Evolutionary conservation across 2,113 vertebrate species (phyloP), one percentile per base, ranked within the genome.

Genomic region (Porphyrio hochstetteri): DNA sequence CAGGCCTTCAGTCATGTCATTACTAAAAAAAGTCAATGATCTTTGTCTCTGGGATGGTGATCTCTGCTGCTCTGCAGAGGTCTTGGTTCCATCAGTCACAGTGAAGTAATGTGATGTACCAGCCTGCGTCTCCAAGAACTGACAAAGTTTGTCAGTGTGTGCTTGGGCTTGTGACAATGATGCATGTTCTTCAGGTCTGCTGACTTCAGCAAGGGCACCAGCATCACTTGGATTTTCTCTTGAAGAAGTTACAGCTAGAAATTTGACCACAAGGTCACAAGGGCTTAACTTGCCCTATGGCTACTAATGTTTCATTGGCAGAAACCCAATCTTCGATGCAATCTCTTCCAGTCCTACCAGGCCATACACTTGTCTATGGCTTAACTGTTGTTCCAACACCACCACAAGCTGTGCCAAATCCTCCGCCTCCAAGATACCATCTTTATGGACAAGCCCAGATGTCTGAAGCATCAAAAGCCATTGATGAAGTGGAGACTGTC

Each of bases 121-220:
- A 88, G 75, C n/a, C 78, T 25, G 27, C 46, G 86, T 68, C 94
- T 84, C 77, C 64, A 69, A 68, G 83, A 91, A 89, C 70, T 87
- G 82, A 91, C 48, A 21, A 70, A 87, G 83, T 87, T 87, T 91
- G 91, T 79, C 89, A 91, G 38, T 0, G 2, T 56, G 29, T 64
- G 80, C 88, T 68, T 88, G 56, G 52, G 61, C 46, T 92, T 92
- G 89, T 95, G 91, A 91, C 77, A 92, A 29, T 87, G 86, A 87
- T 71, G 42, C 65, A 87, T 1, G 10, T 84, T 79, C 74, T 75
- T 86, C 77, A 87, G 84, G 93, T 94, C 94, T 89, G 77, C 84
- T 95, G 86, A 95, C 50, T 95, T 95, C 91, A 95, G 61, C 74
- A 79, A 89, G 94, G 91, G 65, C 94, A 92, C 7, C 35, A 85